phyloP scores from a whole-genome alignment of 2,113 vertebrate genomes.

The Dasyurus viverrinus region DNA sequence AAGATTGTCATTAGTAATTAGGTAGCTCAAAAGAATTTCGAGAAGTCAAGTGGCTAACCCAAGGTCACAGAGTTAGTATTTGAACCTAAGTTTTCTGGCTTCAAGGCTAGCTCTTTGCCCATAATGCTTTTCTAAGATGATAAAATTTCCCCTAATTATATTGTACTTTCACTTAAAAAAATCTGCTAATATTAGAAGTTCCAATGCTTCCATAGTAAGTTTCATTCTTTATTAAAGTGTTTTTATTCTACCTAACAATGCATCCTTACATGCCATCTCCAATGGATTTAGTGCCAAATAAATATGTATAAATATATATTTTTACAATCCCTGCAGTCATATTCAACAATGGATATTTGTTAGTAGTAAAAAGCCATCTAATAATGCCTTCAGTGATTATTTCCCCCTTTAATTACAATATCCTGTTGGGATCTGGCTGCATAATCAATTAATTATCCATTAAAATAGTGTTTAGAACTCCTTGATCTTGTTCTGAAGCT shows the following conservation, averaged over 20 bases:
- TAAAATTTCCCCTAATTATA: background rate
- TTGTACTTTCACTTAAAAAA: background rate
- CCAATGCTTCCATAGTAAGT: background rate
- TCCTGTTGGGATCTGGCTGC: slow-evolving; percentile 26
- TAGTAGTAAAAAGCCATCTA: background rate
- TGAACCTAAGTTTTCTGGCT: background rate
- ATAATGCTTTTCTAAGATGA: background rate
- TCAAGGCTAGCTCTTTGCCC: background rate
- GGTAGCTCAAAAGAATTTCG: no score
- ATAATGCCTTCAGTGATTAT: slow-evolving; percentile 12
- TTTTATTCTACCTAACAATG: slow-evolving; percentile 15
- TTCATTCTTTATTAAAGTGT: background rate
- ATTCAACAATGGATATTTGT: slow-evolving; percentile 23
- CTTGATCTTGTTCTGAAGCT: slow-evolving; percentile 34
- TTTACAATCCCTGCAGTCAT: slow-evolving; percentile 6
- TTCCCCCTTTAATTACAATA: slow-evolving; percentile 51
- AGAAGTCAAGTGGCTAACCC: background rate
- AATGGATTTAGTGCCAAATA: slow-evolving; percentile 17
- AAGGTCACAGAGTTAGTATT: background rate
- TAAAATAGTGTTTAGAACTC: slow-evolving; percentile 41
- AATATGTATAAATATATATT: background rate
- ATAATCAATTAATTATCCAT: slow-evolving; percentile 46
- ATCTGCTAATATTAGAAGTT: background rate
- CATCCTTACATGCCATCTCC: background rate
- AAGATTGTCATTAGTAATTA: no score